These are phyloP conservation scores for Hippocampus guttulatus DNA, from an alignment of 2,113 vertebrate genomes.

Conservation along the genomic window DNA sequence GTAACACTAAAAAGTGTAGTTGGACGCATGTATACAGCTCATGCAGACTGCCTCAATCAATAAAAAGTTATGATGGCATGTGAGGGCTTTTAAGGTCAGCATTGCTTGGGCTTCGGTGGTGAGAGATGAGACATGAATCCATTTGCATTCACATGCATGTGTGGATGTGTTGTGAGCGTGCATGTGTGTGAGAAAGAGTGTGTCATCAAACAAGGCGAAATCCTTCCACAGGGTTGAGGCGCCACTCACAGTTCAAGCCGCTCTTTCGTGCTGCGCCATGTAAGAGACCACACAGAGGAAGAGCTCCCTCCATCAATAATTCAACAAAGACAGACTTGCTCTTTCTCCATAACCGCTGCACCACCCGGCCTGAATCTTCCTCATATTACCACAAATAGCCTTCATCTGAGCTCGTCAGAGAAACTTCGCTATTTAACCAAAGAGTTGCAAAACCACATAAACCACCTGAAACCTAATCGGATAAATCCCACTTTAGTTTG, in stretches of 20 bases:
- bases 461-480: slow-evolving; percentile 4
- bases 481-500: background rate
- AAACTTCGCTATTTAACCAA: background rate
- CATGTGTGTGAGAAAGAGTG: slow-evolving; percentile 2
- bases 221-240: slow-evolving; percentile 22
- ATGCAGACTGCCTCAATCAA: slow-evolving; percentile 39
- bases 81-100: slow-evolving; percentile 46
- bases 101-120: slow-evolving; percentile 16
- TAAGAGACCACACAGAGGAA: slow-evolving; percentile 55
- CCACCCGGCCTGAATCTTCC: slow-evolving; percentile 26
- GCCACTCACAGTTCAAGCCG: slow-evolving; percentile 51
- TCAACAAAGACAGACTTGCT: slow-evolving; percentile 61
- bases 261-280: slow-evolving; percentile 40
- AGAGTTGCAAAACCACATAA: slow-evolving; percentile 31
- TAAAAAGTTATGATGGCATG: slow-evolving; percentile 31
- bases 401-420: slow-evolving; percentile 13
- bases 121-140: slow-evolving; percentile 5
- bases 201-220: slow-evolving; percentile 2
- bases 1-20: background rate
- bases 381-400: slow-evolving; percentile 14
- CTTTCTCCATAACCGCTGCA: slow-evolving; percentile 30
- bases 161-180: slow-evolving; percentile 12
- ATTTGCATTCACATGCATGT: background rate
- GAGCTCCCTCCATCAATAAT: slow-evolving; percentile 64
- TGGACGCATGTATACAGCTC: background rate